These are phyloP conservation scores for Diorhabda elongata DNA, from an alignment of 1,140 invertebrate species.

Conservation along the genomic window DNA sequence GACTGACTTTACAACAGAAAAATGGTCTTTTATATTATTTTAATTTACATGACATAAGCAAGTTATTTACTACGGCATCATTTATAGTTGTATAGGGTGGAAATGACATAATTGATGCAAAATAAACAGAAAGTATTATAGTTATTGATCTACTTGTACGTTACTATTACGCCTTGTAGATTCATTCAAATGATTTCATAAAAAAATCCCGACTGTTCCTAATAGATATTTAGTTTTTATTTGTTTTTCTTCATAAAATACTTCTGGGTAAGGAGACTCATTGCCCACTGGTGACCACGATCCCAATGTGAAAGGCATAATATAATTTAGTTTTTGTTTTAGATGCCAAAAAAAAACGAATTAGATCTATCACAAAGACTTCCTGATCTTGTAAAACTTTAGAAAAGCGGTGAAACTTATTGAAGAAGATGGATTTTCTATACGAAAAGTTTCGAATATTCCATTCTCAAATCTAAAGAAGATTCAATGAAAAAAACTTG, in stretches of 20 bases:
- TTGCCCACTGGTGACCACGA: conserved; percentile 32
- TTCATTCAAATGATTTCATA: conserved; percentile 7
- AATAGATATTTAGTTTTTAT: conserved; percentile 8
- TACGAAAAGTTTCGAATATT: conserved; percentile 39
- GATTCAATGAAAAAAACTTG: conserved; percentile 17
- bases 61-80: too few relatives aligned
- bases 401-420: conserved; percentile 33
- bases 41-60: too few relatives aligned
- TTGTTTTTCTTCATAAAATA: conserved; percentile 11
- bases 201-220: conserved; percentile 7
- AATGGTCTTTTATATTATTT: too few relatives aligned
- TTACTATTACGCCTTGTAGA: conserved; percentile 11
- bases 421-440: conserved; percentile 37
- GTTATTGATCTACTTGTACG: conserved; percentile 9
- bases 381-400: conserved; percentile 36
- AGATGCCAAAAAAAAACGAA: conserved; percentile 35
- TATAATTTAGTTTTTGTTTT: conserved; percentile 19
- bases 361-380: conserved; percentile 39
- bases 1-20: too few relatives aligned
- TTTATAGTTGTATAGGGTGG: too few relatives aligned
- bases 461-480: conserved; percentile 39
- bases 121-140: background rate
- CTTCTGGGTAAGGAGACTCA: conserved; percentile 25
- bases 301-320: conserved; percentile 19
- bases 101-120: too few relatives aligned